Evolutionary conservation across 92 coral and sea anemone species (phyloP), one percentile per base, ranked within the genome.

Genomic region (Paramuricea clavata): DNA sequence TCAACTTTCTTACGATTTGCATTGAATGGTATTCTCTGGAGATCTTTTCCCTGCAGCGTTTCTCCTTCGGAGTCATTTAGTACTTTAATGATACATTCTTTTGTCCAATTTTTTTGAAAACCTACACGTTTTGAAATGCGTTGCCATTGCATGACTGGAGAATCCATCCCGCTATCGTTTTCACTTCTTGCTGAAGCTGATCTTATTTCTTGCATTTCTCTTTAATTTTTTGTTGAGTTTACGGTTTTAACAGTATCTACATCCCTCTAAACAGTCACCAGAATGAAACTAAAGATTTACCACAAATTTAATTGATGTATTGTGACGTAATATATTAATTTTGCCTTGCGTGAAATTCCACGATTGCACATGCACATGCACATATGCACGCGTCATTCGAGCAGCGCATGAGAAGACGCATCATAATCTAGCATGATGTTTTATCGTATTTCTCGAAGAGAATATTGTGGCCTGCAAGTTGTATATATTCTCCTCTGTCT

Each of bases 11-110:
- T 60, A 79, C 84, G 27, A 22, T 59, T 79, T 17, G 73, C 54
- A 39, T 79, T 60, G 73, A 79, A 79, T n/a, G 71, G 52, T 79
- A 79, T 79, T 79, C 73, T 60, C 15, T 76, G 42, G 19, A 76
- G 82, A 21, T 76, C 41, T 31, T 49, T 52, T 56, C 68, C 65
- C n/a, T 76, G 52, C 6, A 79, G 21, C 25, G 84, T 6, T 6
- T 60, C 84, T 79, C 52, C 84, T 12, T 79, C 28, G 3, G 84
- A 59, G 27, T 79, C 84, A 3, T n/a, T 34, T 60, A 79, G n/a
- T 1, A 79, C 84, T 79, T 79, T 59, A 42, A 57, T 39, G 17
- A 61, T 79, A 31, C 73, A 79, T 59, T 79, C 84, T 34, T 61
- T 79, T 61, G 84, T 79, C 84, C 84, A 79, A 26, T 57, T 79